Percentiles rank a stretch among this genome's conserved stretches.
Conservation (phyloP, 2,113 vertebrate species). For the Grus americana region DNA sequence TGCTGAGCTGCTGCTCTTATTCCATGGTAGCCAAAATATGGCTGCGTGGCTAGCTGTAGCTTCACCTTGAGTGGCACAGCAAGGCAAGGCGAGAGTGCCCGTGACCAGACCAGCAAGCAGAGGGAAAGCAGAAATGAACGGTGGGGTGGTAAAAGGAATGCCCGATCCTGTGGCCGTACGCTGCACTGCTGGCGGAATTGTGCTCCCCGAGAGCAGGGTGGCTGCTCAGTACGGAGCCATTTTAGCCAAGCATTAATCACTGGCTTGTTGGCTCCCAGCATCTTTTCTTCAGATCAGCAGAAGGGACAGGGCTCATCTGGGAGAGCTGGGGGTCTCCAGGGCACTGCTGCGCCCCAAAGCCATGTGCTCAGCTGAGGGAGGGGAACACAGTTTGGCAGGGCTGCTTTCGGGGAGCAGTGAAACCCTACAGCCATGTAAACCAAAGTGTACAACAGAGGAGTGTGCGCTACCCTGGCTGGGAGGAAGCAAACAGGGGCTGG, state of each 20-base stretch:
- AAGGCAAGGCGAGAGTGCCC: too few species aligned
- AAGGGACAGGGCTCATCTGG: accelerated
- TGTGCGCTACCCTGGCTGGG: neutral
- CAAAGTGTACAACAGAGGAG: neutral
- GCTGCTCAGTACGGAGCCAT: neutral
- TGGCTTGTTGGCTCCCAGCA: neutral
- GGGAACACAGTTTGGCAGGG: neutral
- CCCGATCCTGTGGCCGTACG: accelerated
- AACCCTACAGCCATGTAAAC: neutral
- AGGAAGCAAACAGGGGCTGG: neutral
- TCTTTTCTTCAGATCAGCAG: neutral
- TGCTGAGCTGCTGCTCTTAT: neutral
- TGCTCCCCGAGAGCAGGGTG: neutral
- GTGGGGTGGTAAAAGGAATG: neutral
- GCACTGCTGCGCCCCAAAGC: neutral
- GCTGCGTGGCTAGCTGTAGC: neutral
- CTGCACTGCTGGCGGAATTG: neutral
- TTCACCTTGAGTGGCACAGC: neutral
- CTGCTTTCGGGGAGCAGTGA: neutral
- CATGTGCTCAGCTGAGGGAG: neutral
- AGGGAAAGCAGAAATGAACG: neutral
- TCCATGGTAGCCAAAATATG: neutral
- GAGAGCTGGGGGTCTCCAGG: neutral
- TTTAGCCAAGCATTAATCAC: neutral
- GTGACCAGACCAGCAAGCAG: neutral